A percentile compares a stretch with the other conserved stretches of the same genome.
phyloP scores from a whole-genome alignment of 2,113 vertebrate genomes.

The Chinchilla lanigera region DNA sequence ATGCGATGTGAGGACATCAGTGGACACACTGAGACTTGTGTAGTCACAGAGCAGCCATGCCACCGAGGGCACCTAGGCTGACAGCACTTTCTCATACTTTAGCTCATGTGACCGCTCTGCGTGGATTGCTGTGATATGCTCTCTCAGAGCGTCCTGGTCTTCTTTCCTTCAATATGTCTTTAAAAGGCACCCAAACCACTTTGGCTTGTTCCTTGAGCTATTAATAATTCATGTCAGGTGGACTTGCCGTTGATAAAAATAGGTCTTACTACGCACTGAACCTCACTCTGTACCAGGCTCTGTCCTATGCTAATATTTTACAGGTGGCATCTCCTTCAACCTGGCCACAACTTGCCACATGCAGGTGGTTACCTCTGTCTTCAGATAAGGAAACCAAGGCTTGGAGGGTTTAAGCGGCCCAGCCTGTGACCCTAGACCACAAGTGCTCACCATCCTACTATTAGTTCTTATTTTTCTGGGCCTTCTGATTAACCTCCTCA shows the following conservation, averaged over 20 bases:
- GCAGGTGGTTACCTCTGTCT: background rate
- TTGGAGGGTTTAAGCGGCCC: background rate
- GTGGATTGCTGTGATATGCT: background rate
- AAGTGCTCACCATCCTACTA: background rate
- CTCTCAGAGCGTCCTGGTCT: background rate
- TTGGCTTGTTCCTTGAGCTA: background rate
- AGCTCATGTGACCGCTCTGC: background rate
- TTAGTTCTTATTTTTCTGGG: background rate
- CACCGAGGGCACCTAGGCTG: background rate
- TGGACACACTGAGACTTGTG: background rate
- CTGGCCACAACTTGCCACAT: background rate
- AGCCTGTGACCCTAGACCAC: background rate
- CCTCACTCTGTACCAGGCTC: background rate
- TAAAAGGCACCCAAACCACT: background rate
- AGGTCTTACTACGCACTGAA: background rate
- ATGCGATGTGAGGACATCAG: background rate
- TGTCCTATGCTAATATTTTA: background rate
- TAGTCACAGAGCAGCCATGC: background rate
- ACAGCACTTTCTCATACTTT: rapidly evolving
- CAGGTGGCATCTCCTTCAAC: background rate
- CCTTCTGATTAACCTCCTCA: background rate
- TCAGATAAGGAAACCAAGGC: conserved; percentile 18
- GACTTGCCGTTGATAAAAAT: background rate
- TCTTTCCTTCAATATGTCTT: background rate
- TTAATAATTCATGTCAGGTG: background rate